phyloP scores from a whole-genome alignment of 2,888 invertebrate genomes.

The Acanthosepion pharaonis region DNA sequence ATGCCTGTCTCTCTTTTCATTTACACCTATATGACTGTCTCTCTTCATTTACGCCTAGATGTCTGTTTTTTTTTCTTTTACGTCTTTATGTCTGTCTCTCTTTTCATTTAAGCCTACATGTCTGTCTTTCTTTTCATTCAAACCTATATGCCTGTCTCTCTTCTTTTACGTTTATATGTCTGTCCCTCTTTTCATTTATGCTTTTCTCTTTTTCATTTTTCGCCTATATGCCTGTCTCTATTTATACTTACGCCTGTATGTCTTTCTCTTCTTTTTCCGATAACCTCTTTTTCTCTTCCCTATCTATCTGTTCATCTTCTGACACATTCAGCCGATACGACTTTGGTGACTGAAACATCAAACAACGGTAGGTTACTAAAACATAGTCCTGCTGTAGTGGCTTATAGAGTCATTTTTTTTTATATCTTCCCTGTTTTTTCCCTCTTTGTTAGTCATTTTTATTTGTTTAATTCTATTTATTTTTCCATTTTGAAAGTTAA shows the following conservation, averaged over 20 bases:
- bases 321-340: neutral
- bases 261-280: neutral
- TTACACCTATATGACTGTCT: neutral
- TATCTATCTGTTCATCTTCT: neutral
- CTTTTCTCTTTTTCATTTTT: too few relatives aligned
- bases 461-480: neutral
- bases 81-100: neutral
- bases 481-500: neutral
- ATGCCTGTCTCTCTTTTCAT: too few relatives aligned
- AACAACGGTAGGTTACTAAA: neutral
- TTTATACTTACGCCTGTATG: neutral
- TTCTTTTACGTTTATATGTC: too few relatives aligned
- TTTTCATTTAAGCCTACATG: neutral
- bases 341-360: conserved; percentile 14
- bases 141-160: too few relatives aligned
- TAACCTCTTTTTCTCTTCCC: neutral
- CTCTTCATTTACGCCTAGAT: neutral
- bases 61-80: neutral
- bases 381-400: neutral
- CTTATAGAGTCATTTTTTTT: neutral
- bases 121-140: neutral
- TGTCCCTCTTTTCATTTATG: neutral
- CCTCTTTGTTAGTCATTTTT: neutral
- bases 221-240: neutral
- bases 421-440: neutral